Base-by-base conservation (phyloP, 2,113 vertebrate genomes). In the Cavia porcellus region DNA sequence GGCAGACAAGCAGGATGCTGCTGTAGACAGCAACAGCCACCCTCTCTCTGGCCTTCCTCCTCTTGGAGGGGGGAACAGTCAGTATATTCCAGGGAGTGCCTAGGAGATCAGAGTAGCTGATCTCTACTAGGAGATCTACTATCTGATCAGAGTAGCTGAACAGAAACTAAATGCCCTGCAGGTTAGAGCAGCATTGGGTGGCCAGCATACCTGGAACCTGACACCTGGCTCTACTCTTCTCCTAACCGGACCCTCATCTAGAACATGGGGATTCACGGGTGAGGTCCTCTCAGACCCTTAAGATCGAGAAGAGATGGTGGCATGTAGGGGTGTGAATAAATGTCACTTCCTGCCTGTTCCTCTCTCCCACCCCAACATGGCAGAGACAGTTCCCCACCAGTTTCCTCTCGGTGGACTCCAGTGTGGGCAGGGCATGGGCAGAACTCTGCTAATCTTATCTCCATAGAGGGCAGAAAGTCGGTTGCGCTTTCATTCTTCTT, bases 361-460 rank as follows among this genome's bases (percentile, higher is more conserved):
- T 38, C 47, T 59, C 30, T 55, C 47, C 0, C 32, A 7, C 20
- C 62, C 64, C 38, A 24, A 24, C 0, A 3, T 0, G 20, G 62
- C 70, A n/a, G 45, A 3, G 32, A 0, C 0, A 6, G 0, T 45
- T 72, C 84, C 90, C 55, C 92, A 7, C 4, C 52, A 45, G 45
- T 38, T 38, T 45, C 19, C 59, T 64, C 30, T 38, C 15, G 0
- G 35, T 4, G 66, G 35, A 14, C 20, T 22, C 30, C 50, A 1
- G 28, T 1, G 61, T 42, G 68, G 72, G 28, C 55, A 0, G 0
- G 45, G 7, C 19, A 0, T 0, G 0, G 61, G 61, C 50, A 25
- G 8, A 24, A 59, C 62, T 52, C 50, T n/a, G 66, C 52, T 59
- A 50, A 12, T 13, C 1, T 52, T 11, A 1, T 45, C 45, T 10